Evolutionary conservation across 1,140 invertebrate genomes (phyloP), one percentile per base, ranked within the genome.

Genomic region (Bombyx mori): DNA sequence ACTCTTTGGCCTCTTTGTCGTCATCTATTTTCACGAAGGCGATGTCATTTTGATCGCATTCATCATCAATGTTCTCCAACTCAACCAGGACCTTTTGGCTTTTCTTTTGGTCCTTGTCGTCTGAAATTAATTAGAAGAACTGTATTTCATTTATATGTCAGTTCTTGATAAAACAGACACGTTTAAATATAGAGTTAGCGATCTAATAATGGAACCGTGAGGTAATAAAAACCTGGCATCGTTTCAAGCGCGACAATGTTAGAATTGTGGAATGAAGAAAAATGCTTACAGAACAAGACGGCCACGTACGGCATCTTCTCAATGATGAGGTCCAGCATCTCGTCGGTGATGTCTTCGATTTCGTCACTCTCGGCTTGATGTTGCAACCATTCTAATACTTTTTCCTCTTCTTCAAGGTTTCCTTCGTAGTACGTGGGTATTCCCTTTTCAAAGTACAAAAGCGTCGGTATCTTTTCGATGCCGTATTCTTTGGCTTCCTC

Each of bases 1-100:
- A 97, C 82, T 97, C 95, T 75, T 94, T 95, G 35, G 95, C 96
- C 87, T 97, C 95, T 55, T 93, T 92, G 59, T 92, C 91, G 70
- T 97, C 95, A 73, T 95, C 94, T 63, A 98, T 97, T 82, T 98
- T 98, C 1, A 98, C 96, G 79, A 98, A 96, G 18, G 94, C 94
- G 69, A 98, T 97, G 70, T 95, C 94, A 75, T 96, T 95, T 75
- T 95, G 92, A 85, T 98, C 96, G 82, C 95, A 97, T 77, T 97
- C 96, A 80, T 97, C 96, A 75, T 98, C 96, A 68, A 98, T 98
- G 74, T 96, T 97, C 89, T 98, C 96, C 68, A 98, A 85, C 86
- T 97, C 96, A 43, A 89, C 84, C 50, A 98, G 88, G 54, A 97
- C 91, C 84, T 96, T 96, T 81, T 96, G 92, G 77, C 95, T 96